Base-by-base conservation (phyloP, 1,140 invertebrate genomes). In the Drosophila elegans region DNA sequence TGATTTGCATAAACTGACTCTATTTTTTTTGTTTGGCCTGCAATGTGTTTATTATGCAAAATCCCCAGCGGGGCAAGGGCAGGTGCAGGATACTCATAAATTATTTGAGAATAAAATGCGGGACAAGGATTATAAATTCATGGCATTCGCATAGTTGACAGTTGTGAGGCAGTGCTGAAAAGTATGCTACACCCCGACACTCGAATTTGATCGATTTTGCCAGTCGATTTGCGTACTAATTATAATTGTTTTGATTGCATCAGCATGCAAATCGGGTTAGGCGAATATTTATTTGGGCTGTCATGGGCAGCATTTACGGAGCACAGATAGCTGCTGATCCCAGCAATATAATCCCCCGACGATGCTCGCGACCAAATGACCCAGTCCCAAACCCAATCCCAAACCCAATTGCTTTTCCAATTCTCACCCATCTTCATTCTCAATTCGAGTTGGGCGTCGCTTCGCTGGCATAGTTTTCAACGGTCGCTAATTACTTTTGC, bases 401-500 rank as follows among this genome's bases (percentile, higher is more conserved):
- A 11, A 46, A 25, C 57, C 57, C 57, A 61, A 61, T 61, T 32
- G 49, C 32, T 27, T 16, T 61, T 38, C 38, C 39, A 46, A 67
- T 55, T 59, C 12, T 21, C 46, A 34, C 42, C 45, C 29, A 34
- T 52, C 55, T n/a, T 44, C 44, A 29, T 36, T 41, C 52, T 34
- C 46, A 10, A 56, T 57, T 45, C 60, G 60, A 60, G 60, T 62
- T 52, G 54, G 25, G 41, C n/a, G 59, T 42, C 44, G 49, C 16
- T 21, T 21, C 16, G 57, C 66, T 74, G 82, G 53, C 83, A 75
- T 66, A 76, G 52, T 82, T 83, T 78, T 36, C 83, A 75, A 76
- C 71, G 54, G 60, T 73, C 72, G 60, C 83, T 86, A 86, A 86
- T 86, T 86, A 86, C 83, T 89, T 79, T 83, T 83, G 75, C 67